These are phyloP conservation scores for Suricata suricatta DNA, from an alignment of 2,113 vertebrate species.

Conservation along the genomic window DNA sequence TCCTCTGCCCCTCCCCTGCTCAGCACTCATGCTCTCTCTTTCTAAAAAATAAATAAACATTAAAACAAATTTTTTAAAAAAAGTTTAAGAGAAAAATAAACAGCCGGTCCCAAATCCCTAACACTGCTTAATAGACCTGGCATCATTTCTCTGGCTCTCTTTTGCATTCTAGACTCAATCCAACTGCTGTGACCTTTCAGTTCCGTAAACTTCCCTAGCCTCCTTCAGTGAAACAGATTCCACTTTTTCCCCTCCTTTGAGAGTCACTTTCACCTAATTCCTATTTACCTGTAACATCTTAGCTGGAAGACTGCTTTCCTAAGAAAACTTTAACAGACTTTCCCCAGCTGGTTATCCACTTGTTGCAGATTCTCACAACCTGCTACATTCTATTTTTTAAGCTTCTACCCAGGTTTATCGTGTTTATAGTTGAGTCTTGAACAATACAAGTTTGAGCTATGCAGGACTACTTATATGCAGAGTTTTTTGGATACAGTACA, in stretches of 20 bases:
- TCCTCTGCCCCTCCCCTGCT: no score
- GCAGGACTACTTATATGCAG: neutral
- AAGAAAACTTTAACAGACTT: constrained; percentile 19
- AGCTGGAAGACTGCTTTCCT: neutral
- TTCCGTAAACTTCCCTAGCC: neutral
- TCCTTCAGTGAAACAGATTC: neutral
- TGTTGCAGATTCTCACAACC: neutral
- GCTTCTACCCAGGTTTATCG: neutral
- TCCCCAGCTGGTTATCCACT: neutral
- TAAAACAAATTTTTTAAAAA: neutral
- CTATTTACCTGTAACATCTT: neutral
- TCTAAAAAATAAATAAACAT: no score
- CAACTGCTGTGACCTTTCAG: neutral
- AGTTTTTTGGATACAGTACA: neutral
- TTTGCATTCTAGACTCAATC: neutral
- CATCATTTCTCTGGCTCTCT: neutral
- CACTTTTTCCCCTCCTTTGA: neutral
- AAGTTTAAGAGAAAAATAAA: neutral
- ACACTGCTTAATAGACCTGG: neutral
- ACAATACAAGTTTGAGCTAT: neutral
- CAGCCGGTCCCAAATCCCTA: neutral
- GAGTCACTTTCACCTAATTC: neutral
- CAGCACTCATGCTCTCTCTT: no score
- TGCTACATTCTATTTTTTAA: neutral
- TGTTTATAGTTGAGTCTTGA: neutral